Evolutionary conservation across 1,140 invertebrate species (phyloP).

Genomic region (Solenopsis invicta): DNA sequence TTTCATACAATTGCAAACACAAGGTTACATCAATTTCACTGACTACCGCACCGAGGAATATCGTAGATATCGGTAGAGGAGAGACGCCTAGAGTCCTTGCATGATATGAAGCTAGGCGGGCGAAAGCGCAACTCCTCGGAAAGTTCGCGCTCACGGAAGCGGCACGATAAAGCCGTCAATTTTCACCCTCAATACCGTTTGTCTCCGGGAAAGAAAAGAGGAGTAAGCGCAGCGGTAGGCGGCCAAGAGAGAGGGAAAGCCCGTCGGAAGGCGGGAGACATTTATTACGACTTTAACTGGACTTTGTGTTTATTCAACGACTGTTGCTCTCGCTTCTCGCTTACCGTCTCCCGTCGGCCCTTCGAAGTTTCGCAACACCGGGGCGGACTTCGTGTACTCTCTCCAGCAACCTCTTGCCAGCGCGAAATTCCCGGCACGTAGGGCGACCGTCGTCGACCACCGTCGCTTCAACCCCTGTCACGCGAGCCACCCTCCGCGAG

Average conservation of each 20-base stretch:
- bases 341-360: constrained; percentile 61
- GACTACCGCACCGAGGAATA: constrained; percentile 5
- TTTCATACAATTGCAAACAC: not conserved
- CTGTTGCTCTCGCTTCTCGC: constrained; percentile 83
- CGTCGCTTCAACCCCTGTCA: constrained; percentile 79
- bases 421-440: constrained; percentile 83
- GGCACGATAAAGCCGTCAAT: constrained; percentile 85
- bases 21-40: constrained; percentile 6
- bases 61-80: constrained; percentile 22
- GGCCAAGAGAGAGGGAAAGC: constrained; percentile 58
- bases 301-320: constrained; percentile 87
- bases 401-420: constrained; percentile 46
- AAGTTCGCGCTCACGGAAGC: constrained; percentile 73
- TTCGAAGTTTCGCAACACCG: constrained; percentile 64
- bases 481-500: constrained; percentile 63
- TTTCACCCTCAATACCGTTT: constrained; percentile 84
- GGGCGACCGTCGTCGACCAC: constrained; percentile 76
- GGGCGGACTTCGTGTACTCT: constrained; percentile 59
- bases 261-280: constrained; percentile 84
- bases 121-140: constrained; percentile 69
- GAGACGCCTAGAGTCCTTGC: constrained; percentile 1
- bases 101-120: constrained; percentile 72
- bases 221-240: constrained; percentile 75
- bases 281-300: constrained; percentile 87
- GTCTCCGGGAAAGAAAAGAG: constrained; percentile 81